Evolutionary conservation across 2,113 vertebrate genomes (phyloP).

Genomic region (Apodemus speciosus): DNA sequence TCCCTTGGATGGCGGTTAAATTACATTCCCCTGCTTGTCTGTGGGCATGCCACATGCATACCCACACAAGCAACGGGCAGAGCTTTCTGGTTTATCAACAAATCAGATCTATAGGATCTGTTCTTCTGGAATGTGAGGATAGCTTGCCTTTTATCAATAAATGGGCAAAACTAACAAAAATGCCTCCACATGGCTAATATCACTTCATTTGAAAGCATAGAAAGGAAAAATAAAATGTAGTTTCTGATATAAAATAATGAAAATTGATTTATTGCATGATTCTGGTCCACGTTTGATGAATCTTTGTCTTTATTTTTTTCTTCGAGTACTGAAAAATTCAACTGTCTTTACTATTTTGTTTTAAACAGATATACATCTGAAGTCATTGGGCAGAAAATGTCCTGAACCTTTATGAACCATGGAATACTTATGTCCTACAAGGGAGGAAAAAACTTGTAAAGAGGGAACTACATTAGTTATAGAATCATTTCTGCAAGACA

Average conservation of each 20-base stretch:
- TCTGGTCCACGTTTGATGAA: background rate
- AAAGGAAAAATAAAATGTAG: constrained; percentile 19
- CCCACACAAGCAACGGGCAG: background rate
- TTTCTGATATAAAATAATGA: constrained; percentile 10
- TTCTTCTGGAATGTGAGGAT: background rate
- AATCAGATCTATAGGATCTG: background rate
- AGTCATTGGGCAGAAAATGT: constrained; percentile 22
- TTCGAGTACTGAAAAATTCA: constrained; percentile 3
- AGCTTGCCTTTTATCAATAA: constrained; percentile 14
- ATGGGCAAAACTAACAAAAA: background rate
- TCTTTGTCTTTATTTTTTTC: constrained; percentile 45
- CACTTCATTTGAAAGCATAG: background rate
- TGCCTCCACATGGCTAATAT: constrained; percentile 16
- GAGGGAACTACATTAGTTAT: background rate
- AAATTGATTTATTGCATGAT: constrained; percentile 9
- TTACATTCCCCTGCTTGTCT: background rate
- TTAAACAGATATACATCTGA: constrained; percentile 27
- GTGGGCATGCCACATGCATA: background rate
- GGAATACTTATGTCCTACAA: too few species aligned
- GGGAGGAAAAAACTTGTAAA: background rate
- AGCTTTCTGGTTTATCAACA: background rate
- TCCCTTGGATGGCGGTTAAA: background rate
- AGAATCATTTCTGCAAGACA: constrained; percentile 16
- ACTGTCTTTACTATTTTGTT: constrained; percentile 34
- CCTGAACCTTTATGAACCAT: too few species aligned